These are phyloP conservation scores for Galerucella pusilla DNA, from an alignment of 2,888 invertebrate genomes.

Conservation along the genomic window DNA sequence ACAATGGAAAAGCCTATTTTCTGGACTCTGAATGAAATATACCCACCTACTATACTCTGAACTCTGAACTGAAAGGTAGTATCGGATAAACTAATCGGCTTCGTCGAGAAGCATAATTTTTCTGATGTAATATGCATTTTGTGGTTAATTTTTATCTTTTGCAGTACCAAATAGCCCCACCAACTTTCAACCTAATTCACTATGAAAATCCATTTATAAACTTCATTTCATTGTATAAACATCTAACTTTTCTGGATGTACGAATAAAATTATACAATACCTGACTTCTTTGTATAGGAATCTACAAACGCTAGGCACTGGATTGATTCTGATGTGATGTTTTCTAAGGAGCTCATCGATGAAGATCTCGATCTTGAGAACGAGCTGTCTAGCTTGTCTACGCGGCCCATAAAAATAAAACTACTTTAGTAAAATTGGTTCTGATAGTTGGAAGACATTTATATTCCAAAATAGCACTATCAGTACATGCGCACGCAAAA, in stretches of 20 bases:
- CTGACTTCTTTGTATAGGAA: constrained; percentile 93
- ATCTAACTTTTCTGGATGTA: not conserved
- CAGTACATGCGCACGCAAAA: constrained; percentile 42
- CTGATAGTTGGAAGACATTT: not conserved
- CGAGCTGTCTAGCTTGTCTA: constrained; percentile 96
- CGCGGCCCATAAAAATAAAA: constrained; percentile 73
- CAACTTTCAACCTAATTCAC: too few species aligned
- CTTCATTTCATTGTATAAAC: not conserved
- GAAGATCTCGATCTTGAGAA: constrained; percentile 97
- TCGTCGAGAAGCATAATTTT: too few species aligned
- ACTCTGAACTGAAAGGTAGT: too few species aligned
- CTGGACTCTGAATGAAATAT: too few species aligned
- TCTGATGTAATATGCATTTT: too few species aligned
- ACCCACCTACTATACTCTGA: too few species aligned
- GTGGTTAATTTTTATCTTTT: too few species aligned
- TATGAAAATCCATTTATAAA: too few species aligned
- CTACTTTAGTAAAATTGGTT: constrained; percentile 47
- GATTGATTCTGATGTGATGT: constrained; percentile 95
- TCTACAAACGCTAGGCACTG: constrained; percentile 97
- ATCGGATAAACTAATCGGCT: too few species aligned
- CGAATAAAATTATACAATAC: constrained; percentile 65
- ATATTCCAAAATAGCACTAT: constrained; percentile 26
- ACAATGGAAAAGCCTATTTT: too few species aligned
- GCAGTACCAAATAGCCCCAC: too few species aligned
- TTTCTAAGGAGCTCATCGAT: constrained; percentile 97